Base-by-base conservation (phyloP, 1,140 invertebrate genomes). In the Aphidius gifuensis region DNA sequence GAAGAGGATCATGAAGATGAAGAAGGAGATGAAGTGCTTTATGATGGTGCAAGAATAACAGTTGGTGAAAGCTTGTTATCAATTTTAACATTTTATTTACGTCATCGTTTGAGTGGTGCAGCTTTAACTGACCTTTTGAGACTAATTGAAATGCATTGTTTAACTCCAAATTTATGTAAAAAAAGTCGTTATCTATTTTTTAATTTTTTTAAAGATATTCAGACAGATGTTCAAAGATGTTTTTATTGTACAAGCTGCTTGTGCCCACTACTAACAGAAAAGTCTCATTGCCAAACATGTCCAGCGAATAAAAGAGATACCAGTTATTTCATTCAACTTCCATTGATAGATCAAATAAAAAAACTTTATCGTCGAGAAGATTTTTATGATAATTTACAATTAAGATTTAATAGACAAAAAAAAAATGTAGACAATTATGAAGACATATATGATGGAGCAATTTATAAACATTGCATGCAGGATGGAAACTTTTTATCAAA, bases 401-500 rank as follows among this genome's bases (percentile, higher is more conserved):
- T 6, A 7, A 23, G 53, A 40, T 54, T 54, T n/a, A 54, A 40
- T 40, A 40, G 53, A n/a, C 40, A 42, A 42, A 54, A 54, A 54
- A 5, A 39, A 8, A 5, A 9, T 5, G 5, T 6, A 4, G 38
- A 50, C 9, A 50, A 60, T 46, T 38, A 64, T 39, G 54, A 58
- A 44, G 63, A 64, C 38, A 60, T 64, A 45, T 60, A 42, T 8
- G 63, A 62, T 49, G 60, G 60, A 9, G 9, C 48, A 9, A 46
- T 57, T 32, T 62, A 62, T 40, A 56, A 23, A 47, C 9, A 58
- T 32, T 23, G 5, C 7, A 8, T 3, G 4, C 16, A 40, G 3
- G 4, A 16, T 2, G 44, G 42, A 23, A 11, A 40, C 1, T 56
- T 16, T 43, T 38, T 57, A 0, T 11, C 23, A 5, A 49, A 57